Percentiles rank a stretch among this genome's conserved stretches.
These are phyloP conservation scores for Crocallis elinguaria DNA, from an alignment of 2,888 invertebrate genomes.

Conservation along the genomic window DNA sequence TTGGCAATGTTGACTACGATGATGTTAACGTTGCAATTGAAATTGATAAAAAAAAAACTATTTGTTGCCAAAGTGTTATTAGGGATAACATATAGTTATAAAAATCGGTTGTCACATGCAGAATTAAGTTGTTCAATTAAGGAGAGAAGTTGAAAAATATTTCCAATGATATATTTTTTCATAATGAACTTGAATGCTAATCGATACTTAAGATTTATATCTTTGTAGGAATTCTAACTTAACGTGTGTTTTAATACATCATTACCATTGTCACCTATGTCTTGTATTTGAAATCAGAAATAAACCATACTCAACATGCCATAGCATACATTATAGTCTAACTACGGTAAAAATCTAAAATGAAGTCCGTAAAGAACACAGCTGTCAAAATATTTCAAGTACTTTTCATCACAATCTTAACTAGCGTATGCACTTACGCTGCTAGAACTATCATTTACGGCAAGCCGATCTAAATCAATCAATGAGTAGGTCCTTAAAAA, in stretches of 20 bases:
- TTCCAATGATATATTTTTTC: conserved; percentile 85
- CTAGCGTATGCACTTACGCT: no score
- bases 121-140: conserved; percentile 83
- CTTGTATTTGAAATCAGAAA: conserved; percentile 22
- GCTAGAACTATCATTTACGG: neutral
- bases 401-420: no score
- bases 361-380: no score
- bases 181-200: conserved; percentile 83
- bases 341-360: no score
- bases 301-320: no score
- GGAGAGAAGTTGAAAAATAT: conserved; percentile 82
- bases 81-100: conserved; percentile 81
- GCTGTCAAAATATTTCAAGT: no score
- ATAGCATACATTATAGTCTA: no score
- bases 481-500: neutral
- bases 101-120: conserved; percentile 83
- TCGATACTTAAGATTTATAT: conserved; percentile 82
- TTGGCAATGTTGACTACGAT: conserved; percentile 69
- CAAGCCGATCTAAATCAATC: neutral
- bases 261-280: conserved; percentile 63
- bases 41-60: conserved; percentile 73
- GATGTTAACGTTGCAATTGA: conserved; percentile 72
- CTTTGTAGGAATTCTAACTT: conserved; percentile 82
- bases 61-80: conserved; percentile 86
- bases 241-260: conserved; percentile 78